These are phyloP conservation scores for Aproaerema taeniolella DNA, from an alignment of 2,888 invertebrate species.

Conservation along the genomic window DNA sequence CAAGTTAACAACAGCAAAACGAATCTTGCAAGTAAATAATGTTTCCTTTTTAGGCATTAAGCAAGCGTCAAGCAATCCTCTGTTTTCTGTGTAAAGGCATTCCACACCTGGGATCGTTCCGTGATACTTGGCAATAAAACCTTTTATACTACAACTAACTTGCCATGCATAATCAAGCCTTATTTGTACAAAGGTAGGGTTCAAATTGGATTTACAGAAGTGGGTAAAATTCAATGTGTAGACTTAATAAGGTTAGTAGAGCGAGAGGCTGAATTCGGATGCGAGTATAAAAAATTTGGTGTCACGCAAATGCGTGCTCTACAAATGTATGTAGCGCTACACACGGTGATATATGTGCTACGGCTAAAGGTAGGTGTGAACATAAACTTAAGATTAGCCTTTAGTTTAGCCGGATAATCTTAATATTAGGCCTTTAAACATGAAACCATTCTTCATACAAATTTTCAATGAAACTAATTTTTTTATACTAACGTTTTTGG, in stretches of 20 bases:
- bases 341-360: too few species aligned
- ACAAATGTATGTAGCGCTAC: too few species aligned
- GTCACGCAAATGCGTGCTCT: conserved; percentile 56
- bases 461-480: too few species aligned
- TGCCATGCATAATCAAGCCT: too few species aligned
- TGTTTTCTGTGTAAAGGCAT: conserved; percentile 62
- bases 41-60: conserved; percentile 44
- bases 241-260: conserved; percentile 60
- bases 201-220: background rate
- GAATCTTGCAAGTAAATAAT: conserved; percentile 12
- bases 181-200: too few species aligned
- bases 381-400: too few species aligned
- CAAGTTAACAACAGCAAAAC: too few species aligned
- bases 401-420: too few species aligned
- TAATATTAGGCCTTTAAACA: too few species aligned
- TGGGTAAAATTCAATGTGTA: background rate
- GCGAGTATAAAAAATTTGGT: conserved; percentile 49
- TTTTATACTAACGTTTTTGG: too few species aligned
- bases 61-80: conserved; percentile 55
- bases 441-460: too few species aligned
- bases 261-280: conserved; percentile 60
- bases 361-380: too few species aligned
- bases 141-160: conserved; percentile 32
- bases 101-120: conserved; percentile 67
- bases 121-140: conserved; percentile 66